Evolutionary conservation across 2,113 vertebrate genomes (phyloP), one percentile per base, ranked within the genome.

Genomic region (Antennarius striatus): DNA sequence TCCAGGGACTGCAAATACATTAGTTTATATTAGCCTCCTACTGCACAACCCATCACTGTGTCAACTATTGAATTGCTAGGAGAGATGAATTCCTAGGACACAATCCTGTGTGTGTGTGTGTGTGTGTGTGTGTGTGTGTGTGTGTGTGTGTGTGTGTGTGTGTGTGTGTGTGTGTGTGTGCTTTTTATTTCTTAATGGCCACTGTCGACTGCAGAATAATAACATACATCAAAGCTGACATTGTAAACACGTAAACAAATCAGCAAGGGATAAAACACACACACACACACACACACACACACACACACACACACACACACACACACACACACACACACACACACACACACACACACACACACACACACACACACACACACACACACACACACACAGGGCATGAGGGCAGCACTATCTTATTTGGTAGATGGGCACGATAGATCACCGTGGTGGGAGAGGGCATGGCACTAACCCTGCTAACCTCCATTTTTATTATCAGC

Each of bases 201-300:
- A 22, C 57, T 12, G 47, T 55, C 47, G 40, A 62, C 77, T 86
- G 71, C 48, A 50, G 81, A 74, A 53, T 80, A 87, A 86, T 74
- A 85, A 86, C 73, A 79, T 80, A 68, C 72, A 76, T 84, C 69
- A 72, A 64, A 80, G 63, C 69, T 86, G 83, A 86, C 85, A 90
- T 81, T 80, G 77, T 85, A 85, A 84, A 75, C 81, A 81, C 79
- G 71, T 81, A 84, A 89, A 87, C 73, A 85, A 86, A 89, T 90
- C 77, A 76, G 65, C 14, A 3, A 59, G 51, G 57, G 36, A 55
- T 15, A 30, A 22, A 22, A 22, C 22, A 22, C 22, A 22, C 22
- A 22, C 22, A 22, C 22, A 22, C 22, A 22, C 22, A 22, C 22
- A 22, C 22, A 22, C 22, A 22, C 22, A 22, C 22, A 22, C 22